These are phyloP conservation scores for Celastrina argiolus DNA, from an alignment of 2,888 invertebrate species.

Conservation along the genomic window DNA sequence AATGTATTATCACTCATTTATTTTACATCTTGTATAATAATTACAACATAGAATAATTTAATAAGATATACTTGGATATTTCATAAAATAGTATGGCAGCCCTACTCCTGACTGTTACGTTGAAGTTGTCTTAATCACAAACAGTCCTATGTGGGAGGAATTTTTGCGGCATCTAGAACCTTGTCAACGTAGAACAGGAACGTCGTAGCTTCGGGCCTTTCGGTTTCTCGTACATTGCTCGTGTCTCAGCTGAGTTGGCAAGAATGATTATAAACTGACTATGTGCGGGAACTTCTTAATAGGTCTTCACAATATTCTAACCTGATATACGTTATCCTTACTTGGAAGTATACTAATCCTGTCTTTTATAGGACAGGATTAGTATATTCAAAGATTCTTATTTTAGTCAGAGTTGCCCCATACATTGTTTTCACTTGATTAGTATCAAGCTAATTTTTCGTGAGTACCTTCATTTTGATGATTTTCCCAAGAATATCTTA, in stretches of 20 bases:
- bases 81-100: too few relatives aligned
- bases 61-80: too few relatives aligned
- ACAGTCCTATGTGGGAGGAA: constrained; percentile 41
- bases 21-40: too few relatives aligned
- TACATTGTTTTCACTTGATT: too few relatives aligned
- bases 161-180: constrained; percentile 33
- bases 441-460: too few relatives aligned
- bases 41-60: too few relatives aligned
- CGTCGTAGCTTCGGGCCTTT: constrained; percentile 27
- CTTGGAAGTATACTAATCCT: constrained; percentile 33
- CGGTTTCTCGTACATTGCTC: constrained; percentile 30
- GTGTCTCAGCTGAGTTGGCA: constrained; percentile 57
- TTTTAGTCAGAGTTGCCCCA: too few relatives aligned
- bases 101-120: constrained; percentile 46
- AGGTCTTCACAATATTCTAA: constrained; percentile 70
- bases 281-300: constrained; percentile 66
- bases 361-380: too few relatives aligned
- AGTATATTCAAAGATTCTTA: too few relatives aligned
- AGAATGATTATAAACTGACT: constrained; percentile 59
- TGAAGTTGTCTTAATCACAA: constrained; percentile 43
- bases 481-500: too few relatives aligned
- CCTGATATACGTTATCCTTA: constrained; percentile 36
- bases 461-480: too few relatives aligned
- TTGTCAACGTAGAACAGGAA: constrained; percentile 24
- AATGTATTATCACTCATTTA: too few relatives aligned